Conservation (phyloP, 2,888 invertebrate species). For the Conomelus anceps region DNA sequence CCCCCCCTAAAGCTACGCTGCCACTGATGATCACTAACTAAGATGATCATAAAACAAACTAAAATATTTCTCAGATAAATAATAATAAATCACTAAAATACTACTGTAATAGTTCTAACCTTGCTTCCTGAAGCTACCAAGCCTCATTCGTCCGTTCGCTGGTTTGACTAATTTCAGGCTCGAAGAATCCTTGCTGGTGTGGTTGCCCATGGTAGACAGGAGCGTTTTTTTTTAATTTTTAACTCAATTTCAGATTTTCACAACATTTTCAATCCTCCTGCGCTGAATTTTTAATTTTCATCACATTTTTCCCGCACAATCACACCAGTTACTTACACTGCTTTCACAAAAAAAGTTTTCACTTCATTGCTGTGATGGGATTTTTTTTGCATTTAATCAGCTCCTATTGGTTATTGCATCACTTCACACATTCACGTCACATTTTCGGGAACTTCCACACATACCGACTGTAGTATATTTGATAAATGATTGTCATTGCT, state of each 20-base stretch:
- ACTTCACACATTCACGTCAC: not conserved
- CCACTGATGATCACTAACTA: too few relatives aligned
- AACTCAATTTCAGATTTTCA: not conserved
- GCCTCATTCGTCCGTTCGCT: not conserved
- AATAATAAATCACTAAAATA: not conserved
- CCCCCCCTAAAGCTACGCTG: too few relatives aligned
- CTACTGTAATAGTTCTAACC: not conserved
- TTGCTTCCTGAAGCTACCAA: constrained; percentile 1
- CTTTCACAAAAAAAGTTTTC: not conserved
- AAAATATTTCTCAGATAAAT: not conserved
- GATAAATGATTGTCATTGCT: not conserved
- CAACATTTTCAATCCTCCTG: not conserved
- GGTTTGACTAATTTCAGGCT: not conserved
- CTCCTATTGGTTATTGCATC: not conserved
- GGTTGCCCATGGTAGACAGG: not conserved
- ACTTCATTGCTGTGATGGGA: not conserved
- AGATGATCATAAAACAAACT: too few relatives aligned
- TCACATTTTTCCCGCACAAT: not conserved
- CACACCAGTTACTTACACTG: not conserved
- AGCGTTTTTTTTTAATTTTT: not conserved
- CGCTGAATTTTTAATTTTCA: not conserved
- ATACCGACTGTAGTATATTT: not conserved
- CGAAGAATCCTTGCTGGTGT: not conserved
- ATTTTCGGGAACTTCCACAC: not conserved
- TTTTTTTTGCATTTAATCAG: too few relatives aligned